Evolutionary conservation across 2,888 invertebrate species (phyloP), one percentile per base, ranked within the genome.

Genomic region (Drosophila infuscata): DNA sequence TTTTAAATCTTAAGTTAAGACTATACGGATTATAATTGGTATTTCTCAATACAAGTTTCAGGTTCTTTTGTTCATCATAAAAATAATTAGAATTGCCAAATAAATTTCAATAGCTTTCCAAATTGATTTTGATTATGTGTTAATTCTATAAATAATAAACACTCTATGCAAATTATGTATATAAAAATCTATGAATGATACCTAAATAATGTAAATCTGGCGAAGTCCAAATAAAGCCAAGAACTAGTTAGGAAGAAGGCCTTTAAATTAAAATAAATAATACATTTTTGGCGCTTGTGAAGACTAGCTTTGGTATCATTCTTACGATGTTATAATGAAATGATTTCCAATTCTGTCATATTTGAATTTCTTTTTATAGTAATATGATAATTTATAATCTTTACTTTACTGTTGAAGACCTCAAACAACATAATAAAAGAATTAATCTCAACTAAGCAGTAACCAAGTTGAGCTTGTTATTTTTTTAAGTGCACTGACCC

Each of bases 401-500:
- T 25, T 25, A 7, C 3, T 8, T 15, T 46, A 25, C 7, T 7
- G 7, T 15, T 2, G 15, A 2, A 4, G 25, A 25, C 46, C 15
- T 8, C 3, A 46, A 7, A 46, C 11, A 12, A 20, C 11, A 25
- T 7, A 43, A 25, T 15, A 25, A 46, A 20, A 46, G 20, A 20
- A 46, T 25, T 46, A 12, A 46, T 25, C 12, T 20, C 15, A 25
- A 46, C 2, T 7, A 15, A 25, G 7, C 12, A 15, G 15, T 25
- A 15, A 25, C 8, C 15, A 25, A 15, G 12, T 46, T 4, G n/a
- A 56, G 7, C 35, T 30, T 48, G 17, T 6, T 49, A 12, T 25
- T 57, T 62, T 25, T 57, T 38, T 43, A 11, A 63, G 71, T 76
- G 70, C 78, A 74, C 29, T 74, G 74, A 78, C 62, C 74, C 52